A percentile compares a stretch with the other conserved stretches of the same genome.
Conservation (phyloP, 2,113 vertebrate genomes). For the Phycodurus eques region DNA sequence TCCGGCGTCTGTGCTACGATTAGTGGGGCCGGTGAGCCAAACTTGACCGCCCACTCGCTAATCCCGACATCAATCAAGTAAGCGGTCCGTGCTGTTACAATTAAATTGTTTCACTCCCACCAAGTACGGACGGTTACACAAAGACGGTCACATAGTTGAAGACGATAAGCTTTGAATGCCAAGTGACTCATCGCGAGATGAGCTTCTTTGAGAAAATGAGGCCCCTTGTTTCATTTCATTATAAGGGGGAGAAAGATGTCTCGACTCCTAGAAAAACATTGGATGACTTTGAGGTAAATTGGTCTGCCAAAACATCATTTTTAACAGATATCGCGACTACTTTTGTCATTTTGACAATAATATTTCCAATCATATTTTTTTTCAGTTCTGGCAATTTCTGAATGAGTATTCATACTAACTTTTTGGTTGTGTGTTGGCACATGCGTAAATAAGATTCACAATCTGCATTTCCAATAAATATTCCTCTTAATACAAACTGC, state of each 20-base stretch:
- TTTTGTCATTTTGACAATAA: neutral
- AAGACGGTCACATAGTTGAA: neutral
- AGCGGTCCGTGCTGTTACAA: constrained; percentile 32
- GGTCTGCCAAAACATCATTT: neutral
- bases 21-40: constrained; percentile 16
- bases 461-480: neutral
- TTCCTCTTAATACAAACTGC: too few species aligned
- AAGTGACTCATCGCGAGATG: neutral
- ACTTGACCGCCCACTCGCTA: constrained; percentile 30
- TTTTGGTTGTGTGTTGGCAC: too few species aligned
- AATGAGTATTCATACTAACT: neutral
- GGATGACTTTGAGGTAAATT: neutral
- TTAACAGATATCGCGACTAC: neutral
- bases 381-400: too few species aligned
- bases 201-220: neutral
- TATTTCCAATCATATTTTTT: neutral
- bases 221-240: neutral
- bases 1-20: constrained; percentile 14
- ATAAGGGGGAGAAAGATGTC: neutral
- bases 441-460: too few species aligned
- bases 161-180: neutral
- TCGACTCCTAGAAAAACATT: neutral
- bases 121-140: constrained; percentile 10
- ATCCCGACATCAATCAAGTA: constrained; percentile 36
- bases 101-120: constrained; percentile 26